Conservation (phyloP, 2,797 vertebrate genomes). For the Pipistrellus nathusii region DNA sequence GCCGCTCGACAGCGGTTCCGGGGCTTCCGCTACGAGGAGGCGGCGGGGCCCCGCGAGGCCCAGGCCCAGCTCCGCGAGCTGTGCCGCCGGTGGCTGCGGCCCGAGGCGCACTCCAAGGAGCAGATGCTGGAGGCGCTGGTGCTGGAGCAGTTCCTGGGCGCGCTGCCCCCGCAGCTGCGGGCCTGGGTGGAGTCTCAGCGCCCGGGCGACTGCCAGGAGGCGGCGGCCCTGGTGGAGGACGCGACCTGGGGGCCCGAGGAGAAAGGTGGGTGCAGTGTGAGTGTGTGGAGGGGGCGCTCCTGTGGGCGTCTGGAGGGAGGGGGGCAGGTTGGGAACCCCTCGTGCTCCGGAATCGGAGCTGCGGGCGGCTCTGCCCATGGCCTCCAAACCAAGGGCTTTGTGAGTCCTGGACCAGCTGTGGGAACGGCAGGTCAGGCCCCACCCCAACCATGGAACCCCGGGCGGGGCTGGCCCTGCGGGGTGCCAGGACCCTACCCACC, state of each 20-base stretch:
- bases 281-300: accelerated
- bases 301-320: not conserved
- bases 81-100: conserved; percentile 74
- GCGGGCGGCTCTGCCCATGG: not conserved
- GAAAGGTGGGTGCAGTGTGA: conserved; percentile 52
- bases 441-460: not conserved
- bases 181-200: conserved; percentile 69
- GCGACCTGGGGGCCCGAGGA: conserved; percentile 25
- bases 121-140: conserved; percentile 78
- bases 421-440: not conserved
- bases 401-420: not conserved
- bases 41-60: not conserved
- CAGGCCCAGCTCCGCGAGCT: conserved; percentile 59
- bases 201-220: conserved; percentile 65
- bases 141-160: conserved; percentile 74
- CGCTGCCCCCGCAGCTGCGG: conserved; percentile 53
- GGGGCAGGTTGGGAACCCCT: too few species aligned
- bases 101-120: conserved; percentile 61
- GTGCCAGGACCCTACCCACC: too few species aligned
- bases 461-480: too few species aligned
- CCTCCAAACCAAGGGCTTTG: not conserved
- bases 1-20: conserved; percentile 61
- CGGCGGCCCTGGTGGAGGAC: conserved; percentile 64
- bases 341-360: not conserved
- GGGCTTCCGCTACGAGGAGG: conserved; percentile 60